These are phyloP conservation scores for Galaxias olidus DNA, from an alignment of 2,797 vertebrate genomes.

Conservation along the genomic window DNA sequence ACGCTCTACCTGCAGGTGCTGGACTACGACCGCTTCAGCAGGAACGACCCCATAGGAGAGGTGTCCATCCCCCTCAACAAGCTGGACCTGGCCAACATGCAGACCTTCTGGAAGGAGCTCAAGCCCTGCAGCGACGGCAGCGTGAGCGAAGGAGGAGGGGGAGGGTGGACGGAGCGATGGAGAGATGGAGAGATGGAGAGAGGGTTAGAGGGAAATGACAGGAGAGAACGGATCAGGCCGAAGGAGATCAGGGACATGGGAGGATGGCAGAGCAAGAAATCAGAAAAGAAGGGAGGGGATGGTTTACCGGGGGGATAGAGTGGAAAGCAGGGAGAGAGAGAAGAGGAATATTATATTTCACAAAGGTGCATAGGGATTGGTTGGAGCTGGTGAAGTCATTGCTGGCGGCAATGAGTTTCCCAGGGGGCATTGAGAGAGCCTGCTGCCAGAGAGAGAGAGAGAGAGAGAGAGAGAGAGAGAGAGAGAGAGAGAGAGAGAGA, in stretches of 20 bases:
- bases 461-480: no score
- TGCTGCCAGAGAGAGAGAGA: constrained; percentile 31
- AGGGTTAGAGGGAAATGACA: not conserved
- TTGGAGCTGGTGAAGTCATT: constrained; percentile 69
- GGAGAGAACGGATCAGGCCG: not conserved
- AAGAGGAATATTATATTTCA: constrained; percentile 22
- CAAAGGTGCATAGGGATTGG: constrained; percentile 39
- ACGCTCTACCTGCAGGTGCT: constrained; percentile 97
- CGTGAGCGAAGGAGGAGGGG: constrained; percentile 74
- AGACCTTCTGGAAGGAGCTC: constrained; percentile 99
- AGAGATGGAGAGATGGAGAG: constrained; percentile 50
- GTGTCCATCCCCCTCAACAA: constrained; percentile 97
- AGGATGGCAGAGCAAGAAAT: constrained; percentile 9
- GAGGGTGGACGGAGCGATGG: constrained; percentile 6
- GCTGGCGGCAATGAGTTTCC: constrained; percentile 62
- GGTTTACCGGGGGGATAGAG: constrained; percentile 4
- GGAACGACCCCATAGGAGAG: constrained; percentile 97
- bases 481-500: no score
- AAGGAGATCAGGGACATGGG: not conserved
- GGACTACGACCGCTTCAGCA: constrained; percentile 98
- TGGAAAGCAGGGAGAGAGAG: constrained; percentile 13
- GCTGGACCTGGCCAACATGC: constrained; percentile 95
- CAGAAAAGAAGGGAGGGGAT: not conserved
- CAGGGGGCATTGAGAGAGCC: constrained; percentile 66
- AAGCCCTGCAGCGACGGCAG: constrained; percentile 98